Base-by-base conservation (phyloP, 92 coral and sea anemone genomes). In the Phenganax stokvisi region DNA sequence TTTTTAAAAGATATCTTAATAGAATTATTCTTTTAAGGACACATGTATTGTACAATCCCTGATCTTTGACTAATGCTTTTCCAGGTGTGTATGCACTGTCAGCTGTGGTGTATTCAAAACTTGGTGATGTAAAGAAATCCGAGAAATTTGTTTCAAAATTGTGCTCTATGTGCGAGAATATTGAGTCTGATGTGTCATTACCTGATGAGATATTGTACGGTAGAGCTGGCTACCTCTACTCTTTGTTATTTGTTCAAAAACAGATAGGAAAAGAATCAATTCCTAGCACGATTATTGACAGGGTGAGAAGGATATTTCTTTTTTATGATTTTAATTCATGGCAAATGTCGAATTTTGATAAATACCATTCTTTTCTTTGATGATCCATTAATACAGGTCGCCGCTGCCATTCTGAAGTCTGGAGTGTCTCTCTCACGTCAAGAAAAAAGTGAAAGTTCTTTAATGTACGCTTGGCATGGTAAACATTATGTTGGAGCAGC, bases 401-500 rank as follows among this genome's bases (percentile, higher is more conserved):
- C 93, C 44, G 81, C 90, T 57, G 86, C 89, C 55, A 91, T 94
- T 37, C 47, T 94, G 54, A 79, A 86, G 28, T 89, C 91, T 82
- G 99, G 99, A 66, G 87, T 88, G 57, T 84, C 81, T 29, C 85
- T 96, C 52, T 82, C 99, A 9, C 90, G 80, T 56, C 88, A 89
- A 13, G 94, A 91, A 78, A 86, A 88, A 53, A 91, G 93, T 83
- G 58, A 70, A 15, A 79, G 92, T 44, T 8, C 83, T 15, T 63
- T 96, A 70, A 92, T 92, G 97, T 96, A 92, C 81, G 85, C 84
- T 57, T 96, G 99, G 99, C 99, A 96, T 86, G 96, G 84, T 28
- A 96, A 92, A 66, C 96, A 96, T 85, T 96, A 96, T 64, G 90
- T 96, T 79, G 99, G 99, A 52, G 99, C 99, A 8, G 99, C 99